Evolutionary conservation across 2,113 vertebrate genomes (phyloP), one percentile per base, ranked within the genome.

Genomic region (Calyptomena viridis): DNA sequence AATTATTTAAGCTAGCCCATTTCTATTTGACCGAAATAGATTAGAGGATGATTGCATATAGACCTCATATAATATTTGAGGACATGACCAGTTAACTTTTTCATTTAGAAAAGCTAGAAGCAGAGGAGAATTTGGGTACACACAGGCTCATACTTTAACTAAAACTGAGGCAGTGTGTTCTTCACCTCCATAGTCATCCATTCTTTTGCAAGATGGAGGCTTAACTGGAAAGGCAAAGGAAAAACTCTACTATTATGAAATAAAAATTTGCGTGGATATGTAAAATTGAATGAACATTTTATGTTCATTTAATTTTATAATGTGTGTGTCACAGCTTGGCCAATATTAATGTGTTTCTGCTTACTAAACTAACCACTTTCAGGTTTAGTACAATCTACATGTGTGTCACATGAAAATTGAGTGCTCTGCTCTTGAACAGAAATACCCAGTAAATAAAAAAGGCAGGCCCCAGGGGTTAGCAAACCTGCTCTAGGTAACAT

Each of bases 401-500:
- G 4, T 18, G 4, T 52, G 3, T 42, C 25, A 40, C 8, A n/a
- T 40, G 17, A 40, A 94, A 83, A 85, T 0, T 56, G 55, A 52
- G 4, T 35, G 15, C 5, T 85, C 33, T 37, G 4, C 20, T 69
- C 25, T 35, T 37, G 31, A 72, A n/a, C 9, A 94, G 3, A 72
- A 75, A 44, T 28, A 35, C 2, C 5, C 10, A 66, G 14, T 47
- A 64, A 28, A 2, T 64, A 11, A 67, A 72, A 62, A 72, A 25
- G 10, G 6, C 24, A 67, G 9, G 6, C 2, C 4, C 4, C 9
- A 37, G 1, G 5, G 6, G 6, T 17, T 49, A 62, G 12, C 4
- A 59, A 79, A 35, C 3, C 8, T 83, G 5, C 2, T 68, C 2
- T 63, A 50, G 18, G 21, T 52, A 56, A 56, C 50, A 9, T 6